phyloP scores from a whole-genome alignment of 2,888 invertebrate genomes.

The Ernsta delagoae region DNA sequence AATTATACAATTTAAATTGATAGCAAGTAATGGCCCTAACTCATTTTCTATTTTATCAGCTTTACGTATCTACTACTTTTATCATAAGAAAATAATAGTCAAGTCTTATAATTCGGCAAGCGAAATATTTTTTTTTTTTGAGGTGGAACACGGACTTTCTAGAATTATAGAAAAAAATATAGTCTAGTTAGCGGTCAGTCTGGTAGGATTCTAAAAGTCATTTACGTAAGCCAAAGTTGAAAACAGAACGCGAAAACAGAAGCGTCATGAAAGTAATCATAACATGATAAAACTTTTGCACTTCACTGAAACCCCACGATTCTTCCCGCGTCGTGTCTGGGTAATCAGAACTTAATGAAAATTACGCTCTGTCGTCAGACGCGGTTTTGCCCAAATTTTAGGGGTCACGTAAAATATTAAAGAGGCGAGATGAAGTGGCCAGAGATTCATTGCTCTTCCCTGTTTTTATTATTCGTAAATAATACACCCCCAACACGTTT shows the following conservation, averaged over 20 bases:
- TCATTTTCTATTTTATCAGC: no score
- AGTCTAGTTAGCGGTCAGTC: no score
- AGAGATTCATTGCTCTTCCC: slow-evolving; percentile 82
- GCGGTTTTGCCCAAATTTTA: slow-evolving; percentile 72
- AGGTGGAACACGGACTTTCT: no score
- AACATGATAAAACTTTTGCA: slow-evolving; percentile 83
- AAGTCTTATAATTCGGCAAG: no score
- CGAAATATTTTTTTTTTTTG: no score
- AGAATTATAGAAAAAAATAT: no score
- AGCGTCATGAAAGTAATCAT: slow-evolving; percentile 79
- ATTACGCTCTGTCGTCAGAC: slow-evolving; percentile 71
- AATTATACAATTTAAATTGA: no score
- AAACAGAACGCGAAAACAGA: slow-evolving; percentile 45
- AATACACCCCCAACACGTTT: slow-evolving; percentile 70
- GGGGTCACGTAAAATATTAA: slow-evolving; percentile 85
- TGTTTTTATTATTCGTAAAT: slow-evolving; percentile 84
- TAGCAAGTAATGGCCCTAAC: no score
- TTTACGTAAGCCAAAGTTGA: neutral
- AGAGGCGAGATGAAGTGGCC: slow-evolving; percentile 82
- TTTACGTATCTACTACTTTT: no score
- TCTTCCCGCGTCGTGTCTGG: slow-evolving; percentile 59
- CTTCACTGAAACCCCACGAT: slow-evolving; percentile 75
- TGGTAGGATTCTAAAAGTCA: neutral
- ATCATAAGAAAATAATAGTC: no score
- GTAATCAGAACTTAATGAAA: slow-evolving; percentile 84